A percentile compares a stretch with the other conserved stretches of the same genome.
phyloP scores from a whole-genome alignment of 2,888 invertebrate genomes.

The Chrysolina americana region DNA sequence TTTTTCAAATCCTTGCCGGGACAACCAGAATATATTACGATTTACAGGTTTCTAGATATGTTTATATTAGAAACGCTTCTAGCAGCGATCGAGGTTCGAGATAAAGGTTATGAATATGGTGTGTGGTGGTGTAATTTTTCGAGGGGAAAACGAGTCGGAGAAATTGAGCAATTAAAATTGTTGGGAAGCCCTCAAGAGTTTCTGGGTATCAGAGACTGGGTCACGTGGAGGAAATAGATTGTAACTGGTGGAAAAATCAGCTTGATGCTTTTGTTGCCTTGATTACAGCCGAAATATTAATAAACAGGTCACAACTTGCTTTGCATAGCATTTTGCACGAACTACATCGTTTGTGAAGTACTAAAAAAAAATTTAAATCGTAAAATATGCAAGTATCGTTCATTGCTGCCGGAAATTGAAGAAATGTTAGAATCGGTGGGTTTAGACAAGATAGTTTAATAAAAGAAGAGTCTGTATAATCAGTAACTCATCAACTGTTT shows the following conservation, averaged over 20 bases:
- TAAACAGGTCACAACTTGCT: no score
- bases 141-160: not conserved
- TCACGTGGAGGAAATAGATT: not conserved
- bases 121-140: conserved; percentile 14
- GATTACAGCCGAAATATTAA: no score
- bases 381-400: no score
- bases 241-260: not conserved
- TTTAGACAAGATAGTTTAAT: no score
- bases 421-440: no score
- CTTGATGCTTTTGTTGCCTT: no score
- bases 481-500: no score
- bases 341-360: no score
- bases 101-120: conserved; percentile 21
- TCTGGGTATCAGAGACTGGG: not conserved
- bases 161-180: conserved; percentile 19
- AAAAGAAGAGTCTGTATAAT: no score
- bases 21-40: conserved; percentile 36
- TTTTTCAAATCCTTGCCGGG: conserved; percentile 38
- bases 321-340: no score
- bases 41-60: conserved; percentile 35
- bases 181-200: not conserved
- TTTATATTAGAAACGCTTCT: conserved; percentile 38
- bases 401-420: no score
- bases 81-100: conserved; percentile 5
- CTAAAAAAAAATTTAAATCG: no score